Evolutionary conservation across 2,113 vertebrate genomes (phyloP).

Genomic region (Fregetta grallaria): DNA sequence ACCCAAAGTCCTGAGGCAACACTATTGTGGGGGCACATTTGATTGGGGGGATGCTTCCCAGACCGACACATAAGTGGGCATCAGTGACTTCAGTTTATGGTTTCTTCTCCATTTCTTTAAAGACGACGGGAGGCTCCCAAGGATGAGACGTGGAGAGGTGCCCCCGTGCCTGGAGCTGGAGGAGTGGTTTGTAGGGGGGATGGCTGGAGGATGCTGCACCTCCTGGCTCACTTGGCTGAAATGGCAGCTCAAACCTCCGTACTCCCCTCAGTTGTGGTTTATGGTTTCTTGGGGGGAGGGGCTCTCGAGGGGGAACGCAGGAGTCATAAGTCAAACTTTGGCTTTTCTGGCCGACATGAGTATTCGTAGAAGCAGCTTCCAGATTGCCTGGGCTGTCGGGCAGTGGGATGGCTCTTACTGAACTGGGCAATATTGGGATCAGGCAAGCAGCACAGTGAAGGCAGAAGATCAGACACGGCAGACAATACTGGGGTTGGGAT

Average conservation of each 20-base stretch:
- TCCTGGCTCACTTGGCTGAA: background rate
- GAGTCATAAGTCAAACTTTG: background rate
- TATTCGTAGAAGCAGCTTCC: background rate
- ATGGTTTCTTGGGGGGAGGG: background rate
- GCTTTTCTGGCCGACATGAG: background rate
- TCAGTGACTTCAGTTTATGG: background rate
- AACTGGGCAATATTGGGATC: background rate
- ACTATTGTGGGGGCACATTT: background rate
- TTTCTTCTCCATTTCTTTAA: background rate
- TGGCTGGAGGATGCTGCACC: background rate
- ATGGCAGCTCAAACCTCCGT: background rate
- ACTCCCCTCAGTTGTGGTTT: background rate
- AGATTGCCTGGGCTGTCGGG: background rate
- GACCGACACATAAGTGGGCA: background rate
- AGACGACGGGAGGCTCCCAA: background rate
- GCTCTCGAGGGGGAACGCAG: rapidly evolving
- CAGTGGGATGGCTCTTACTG: background rate
- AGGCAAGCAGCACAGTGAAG: rapidly evolving
- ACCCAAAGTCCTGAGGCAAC: too few relatives aligned
- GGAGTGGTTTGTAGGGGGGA: background rate
- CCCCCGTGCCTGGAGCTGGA: background rate
- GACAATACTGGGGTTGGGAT: background rate
- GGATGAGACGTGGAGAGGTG: background rate
- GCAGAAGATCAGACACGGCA: background rate
- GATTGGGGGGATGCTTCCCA: background rate